These are phyloP conservation scores for Sebastes diaconus DNA, from an alignment of 2,797 vertebrate genomes.

Conservation along the genomic window DNA sequence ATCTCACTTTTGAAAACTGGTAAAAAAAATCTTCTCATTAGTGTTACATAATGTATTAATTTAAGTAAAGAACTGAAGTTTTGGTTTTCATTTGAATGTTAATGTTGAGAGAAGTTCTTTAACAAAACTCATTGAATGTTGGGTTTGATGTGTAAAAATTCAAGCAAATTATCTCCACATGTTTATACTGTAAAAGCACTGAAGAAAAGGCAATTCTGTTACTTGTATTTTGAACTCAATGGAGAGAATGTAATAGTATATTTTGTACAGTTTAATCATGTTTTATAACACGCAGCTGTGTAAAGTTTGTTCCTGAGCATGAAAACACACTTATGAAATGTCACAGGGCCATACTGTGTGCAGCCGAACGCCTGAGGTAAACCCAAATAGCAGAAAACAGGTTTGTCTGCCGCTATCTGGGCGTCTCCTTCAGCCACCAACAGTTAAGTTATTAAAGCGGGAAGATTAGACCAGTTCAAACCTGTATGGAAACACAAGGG, in stretches of 20 bases:
- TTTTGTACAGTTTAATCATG: constrained; percentile 43
- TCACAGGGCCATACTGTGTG: constrained; percentile 1
- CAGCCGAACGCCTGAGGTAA: constrained; percentile 13
- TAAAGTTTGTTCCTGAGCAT: constrained; percentile 17
- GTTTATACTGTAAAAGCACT: constrained; percentile 17
- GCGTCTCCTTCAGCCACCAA: constrained; percentile 15
- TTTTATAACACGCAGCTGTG: constrained; percentile 27
- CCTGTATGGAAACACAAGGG: constrained; percentile 11
- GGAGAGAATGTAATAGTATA: constrained; percentile 19
- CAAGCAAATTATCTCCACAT: not conserved
- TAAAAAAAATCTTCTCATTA: not conserved
- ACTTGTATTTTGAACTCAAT: not conserved
- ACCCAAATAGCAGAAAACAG: constrained; percentile 54
- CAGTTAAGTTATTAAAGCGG: constrained; percentile 15
- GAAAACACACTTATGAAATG: constrained; percentile 24
- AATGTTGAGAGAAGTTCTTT: not conserved
- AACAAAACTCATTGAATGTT: constrained; percentile 1
- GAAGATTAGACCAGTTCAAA: constrained; percentile 61
- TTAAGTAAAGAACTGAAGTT: not conserved
- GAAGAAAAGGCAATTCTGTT: constrained; percentile 10
- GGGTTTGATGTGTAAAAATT: constrained; percentile 12
- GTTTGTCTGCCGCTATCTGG: constrained; percentile 52
- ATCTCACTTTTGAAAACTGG: constrained; percentile 3
- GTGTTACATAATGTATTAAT: not conserved
- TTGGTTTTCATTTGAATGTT: not conserved